Base-by-base conservation (phyloP, 2,113 vertebrate genomes). In the Thymallus thymallus region DNA sequence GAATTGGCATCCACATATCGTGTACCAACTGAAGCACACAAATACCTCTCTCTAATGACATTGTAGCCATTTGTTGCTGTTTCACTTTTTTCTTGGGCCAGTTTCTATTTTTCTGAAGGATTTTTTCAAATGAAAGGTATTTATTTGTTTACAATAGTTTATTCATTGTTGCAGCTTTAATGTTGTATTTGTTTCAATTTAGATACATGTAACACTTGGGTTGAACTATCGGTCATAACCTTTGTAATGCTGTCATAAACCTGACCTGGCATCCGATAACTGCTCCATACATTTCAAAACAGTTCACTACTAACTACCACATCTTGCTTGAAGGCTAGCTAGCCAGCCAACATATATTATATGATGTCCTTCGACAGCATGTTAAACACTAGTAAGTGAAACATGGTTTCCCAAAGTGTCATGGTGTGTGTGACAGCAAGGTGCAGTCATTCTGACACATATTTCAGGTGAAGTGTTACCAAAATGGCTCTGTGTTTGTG, bases 61-160 rank as follows among this genome's bases (percentile, higher is more conserved):
- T 81, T 71, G 26, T 56, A 14, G 46, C 76, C 68, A 73, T 82
- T 83, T 86, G 76, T 81, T 84, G 80, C 78, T 80, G 66, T 86
- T 84, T 74, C 63, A 78, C 32, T 88, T 80, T 76, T 74, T 60
- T 84, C 81, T 81, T 85, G 76, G 82, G 82, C 77, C 79, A 84
- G 74, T 84, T 86, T 82, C 78, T 83, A 75, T 85, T 72, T 73
- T 84, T 85, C 83, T 88, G 85, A 92, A 90, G 88, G 89, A 91
- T 81, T 85, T 67, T 80, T 80, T 82, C 48, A 69, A 75, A 78
- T 76, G 10, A 84, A 82, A 82, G 23, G 71, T 85, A 91, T 92
- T 88, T 91, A 91, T 92, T 90, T 86, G 84, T 91, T 88, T 87
- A 85, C 84, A 85, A 67, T 63, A 79, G 69, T 69, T 86, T 68